A percentile compares a stretch with the other conserved stretches of the same genome.
phyloP scores from a whole-genome alignment of 2,888 invertebrate species.

The Xanthostigma xanthostigma region DNA sequence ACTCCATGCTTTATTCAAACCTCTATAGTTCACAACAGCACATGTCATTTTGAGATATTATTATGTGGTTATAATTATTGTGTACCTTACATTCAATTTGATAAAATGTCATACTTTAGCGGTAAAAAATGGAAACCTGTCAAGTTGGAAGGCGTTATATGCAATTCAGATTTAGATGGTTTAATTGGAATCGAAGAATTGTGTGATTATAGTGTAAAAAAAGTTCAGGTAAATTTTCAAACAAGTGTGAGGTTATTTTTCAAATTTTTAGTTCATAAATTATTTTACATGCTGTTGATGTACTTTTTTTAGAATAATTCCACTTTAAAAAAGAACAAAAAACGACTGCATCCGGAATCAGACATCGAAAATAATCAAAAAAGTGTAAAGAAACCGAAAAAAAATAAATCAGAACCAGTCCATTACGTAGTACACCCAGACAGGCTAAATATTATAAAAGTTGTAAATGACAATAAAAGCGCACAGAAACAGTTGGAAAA shows the following conservation, averaged over 20 bases:
- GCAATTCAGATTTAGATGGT: slow-evolving; percentile 40
- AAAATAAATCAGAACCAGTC: slow-evolving; percentile 3
- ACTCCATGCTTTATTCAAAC: too few species aligned
- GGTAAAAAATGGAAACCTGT: slow-evolving; percentile 46
- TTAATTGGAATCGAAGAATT: slow-evolving; percentile 68
- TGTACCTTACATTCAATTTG: slow-evolving; percentile 25
- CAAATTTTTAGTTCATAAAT: slow-evolving; percentile 12
- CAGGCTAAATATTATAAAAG: slow-evolving; percentile 6
- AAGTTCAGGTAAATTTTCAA: slow-evolving; percentile 18
- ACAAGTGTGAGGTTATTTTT: slow-evolving; percentile 1
- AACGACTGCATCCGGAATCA: slow-evolving; percentile 5
- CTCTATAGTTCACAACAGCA: too few species aligned
- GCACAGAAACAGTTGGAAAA: slow-evolving; percentile 5
- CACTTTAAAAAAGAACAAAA: slow-evolving; percentile 16
- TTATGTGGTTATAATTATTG: not conserved
- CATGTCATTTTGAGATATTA: too few species aligned
- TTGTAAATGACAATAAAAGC: not conserved
- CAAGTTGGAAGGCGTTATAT: slow-evolving; percentile 40
- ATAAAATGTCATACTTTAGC: slow-evolving; percentile 19
- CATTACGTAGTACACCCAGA: not conserved
- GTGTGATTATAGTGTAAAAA: slow-evolving; percentile 46
- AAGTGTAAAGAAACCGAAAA: slow-evolving; percentile 8
- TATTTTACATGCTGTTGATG: slow-evolving; percentile 14
- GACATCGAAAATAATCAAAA: slow-evolving; percentile 8
- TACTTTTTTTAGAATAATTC: slow-evolving; percentile 19